Evolutionary conservation across 2,113 vertebrate genomes (phyloP).

Genomic region (Hydrolagus affinis): DNA sequence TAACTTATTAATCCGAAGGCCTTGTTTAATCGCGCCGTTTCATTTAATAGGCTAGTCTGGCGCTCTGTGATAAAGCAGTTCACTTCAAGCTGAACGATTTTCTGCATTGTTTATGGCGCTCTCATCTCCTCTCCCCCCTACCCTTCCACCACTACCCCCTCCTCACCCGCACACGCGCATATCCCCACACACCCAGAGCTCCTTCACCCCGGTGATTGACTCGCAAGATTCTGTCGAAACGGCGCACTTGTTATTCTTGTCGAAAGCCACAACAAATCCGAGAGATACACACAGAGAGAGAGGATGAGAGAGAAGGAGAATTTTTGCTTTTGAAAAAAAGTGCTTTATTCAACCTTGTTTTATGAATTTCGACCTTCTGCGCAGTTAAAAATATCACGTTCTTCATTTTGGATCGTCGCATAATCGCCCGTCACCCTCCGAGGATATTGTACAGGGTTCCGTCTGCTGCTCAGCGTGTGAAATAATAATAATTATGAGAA

Average conservation of each 20-base stretch:
- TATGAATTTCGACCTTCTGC: not conserved
- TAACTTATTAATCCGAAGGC: conserved; percentile 28
- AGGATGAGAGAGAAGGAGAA: too few relatives aligned
- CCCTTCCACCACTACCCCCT: too few relatives aligned
- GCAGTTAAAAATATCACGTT: too few relatives aligned
- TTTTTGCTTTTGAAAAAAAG: too few relatives aligned
- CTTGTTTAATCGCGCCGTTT: conserved; percentile 27
- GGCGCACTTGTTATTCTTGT: conserved; percentile 11
- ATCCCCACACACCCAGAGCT: not conserved
- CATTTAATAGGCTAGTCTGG: conserved; percentile 30
- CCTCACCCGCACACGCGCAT: too few relatives aligned
- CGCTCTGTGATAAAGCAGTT: conserved; percentile 29
- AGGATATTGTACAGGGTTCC: too few relatives aligned
- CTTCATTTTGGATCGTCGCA: too few relatives aligned
- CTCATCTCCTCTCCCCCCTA: conserved; percentile 19
- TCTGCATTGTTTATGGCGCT: conserved; percentile 18
- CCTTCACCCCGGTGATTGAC: conserved; percentile 17
- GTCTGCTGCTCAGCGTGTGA: too few relatives aligned
- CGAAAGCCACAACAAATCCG: conserved; percentile 12
- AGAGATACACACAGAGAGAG: not conserved
- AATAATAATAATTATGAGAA: too few relatives aligned
- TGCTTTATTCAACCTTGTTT: not conserved
- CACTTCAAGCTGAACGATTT: conserved; percentile 24
- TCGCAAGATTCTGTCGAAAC: conserved; percentile 28
- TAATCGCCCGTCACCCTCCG: not conserved